phyloP scores from a whole-genome alignment of 2,113 vertebrate genomes.

The Sprattus sprattus region DNA sequence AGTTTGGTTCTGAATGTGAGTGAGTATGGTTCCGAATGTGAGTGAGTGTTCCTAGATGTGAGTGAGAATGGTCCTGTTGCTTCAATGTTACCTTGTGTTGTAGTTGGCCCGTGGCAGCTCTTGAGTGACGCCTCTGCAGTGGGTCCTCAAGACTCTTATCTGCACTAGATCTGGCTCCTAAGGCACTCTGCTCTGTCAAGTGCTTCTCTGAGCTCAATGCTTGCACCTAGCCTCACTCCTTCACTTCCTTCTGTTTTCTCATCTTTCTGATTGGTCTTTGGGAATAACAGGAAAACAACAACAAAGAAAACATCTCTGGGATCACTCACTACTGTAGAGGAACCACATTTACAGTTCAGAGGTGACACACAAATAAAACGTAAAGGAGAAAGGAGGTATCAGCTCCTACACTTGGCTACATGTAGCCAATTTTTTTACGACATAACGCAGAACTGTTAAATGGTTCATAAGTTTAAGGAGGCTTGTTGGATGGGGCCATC shows the following conservation, averaged over 20 bases:
- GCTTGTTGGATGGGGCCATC: neutral
- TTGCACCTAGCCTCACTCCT: neutral
- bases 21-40: neutral
- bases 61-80: neutral
- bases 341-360: neutral
- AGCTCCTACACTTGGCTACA: neutral
- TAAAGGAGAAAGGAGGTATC: neutral
- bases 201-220: neutral
- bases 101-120: neutral
- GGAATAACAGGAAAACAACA: neutral
- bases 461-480: neutral
- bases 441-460: neutral
- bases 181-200: slow-evolving; percentile 52
- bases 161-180: slow-evolving; percentile 44
- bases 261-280: neutral
- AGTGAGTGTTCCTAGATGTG: neutral
- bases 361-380: neutral
- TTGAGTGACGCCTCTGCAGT: neutral
- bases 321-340: neutral
- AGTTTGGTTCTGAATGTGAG: neutral
- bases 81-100: neutral
- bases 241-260: neutral
- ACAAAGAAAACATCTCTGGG: neutral
- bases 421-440: neutral
- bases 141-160: slow-evolving; percentile 4